A percentile compares a stretch with the other conserved stretches of the same genome.
phyloP scores from a whole-genome alignment of 1,140 invertebrate genomes.

The Brachionus paranguensis region DNA sequence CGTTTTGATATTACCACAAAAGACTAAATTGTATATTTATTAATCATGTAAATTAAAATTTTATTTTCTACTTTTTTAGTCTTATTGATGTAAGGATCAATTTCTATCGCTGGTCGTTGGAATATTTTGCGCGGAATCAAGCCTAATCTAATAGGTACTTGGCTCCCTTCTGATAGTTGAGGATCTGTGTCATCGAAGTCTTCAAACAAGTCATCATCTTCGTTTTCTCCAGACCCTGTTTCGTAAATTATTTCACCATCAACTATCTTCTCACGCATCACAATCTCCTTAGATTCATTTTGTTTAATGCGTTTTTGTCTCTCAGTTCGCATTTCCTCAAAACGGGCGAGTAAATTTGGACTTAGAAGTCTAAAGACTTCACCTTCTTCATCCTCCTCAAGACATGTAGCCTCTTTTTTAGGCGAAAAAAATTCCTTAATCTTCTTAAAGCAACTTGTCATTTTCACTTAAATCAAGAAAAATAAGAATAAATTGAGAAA shows the following conservation, averaged over 20 bases:
- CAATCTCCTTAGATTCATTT: slow-evolving; percentile 3
- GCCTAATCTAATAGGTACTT: slow-evolving; percentile 12
- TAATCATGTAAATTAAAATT: background rate
- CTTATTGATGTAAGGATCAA: slow-evolving; percentile 32
- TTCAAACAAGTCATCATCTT: slow-evolving; percentile 12
- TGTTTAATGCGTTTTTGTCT: slow-evolving; percentile 14
- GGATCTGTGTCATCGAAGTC: background rate
- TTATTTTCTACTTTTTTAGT: background rate
- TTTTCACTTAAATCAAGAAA: background rate
- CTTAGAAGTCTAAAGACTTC: slow-evolving; percentile 23
- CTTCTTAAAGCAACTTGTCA: background rate
- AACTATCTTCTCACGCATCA: slow-evolving; percentile 18
- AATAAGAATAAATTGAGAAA: background rate
- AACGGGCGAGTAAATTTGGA: background rate
- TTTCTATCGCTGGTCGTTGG: slow-evolving; percentile 24
- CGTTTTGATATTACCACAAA: slow-evolving; percentile 35
- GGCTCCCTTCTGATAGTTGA: slow-evolving; percentile 11
- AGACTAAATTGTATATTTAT: background rate
- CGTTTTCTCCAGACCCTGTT: background rate
- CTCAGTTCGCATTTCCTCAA: slow-evolving; percentile 15
- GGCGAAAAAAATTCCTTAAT: background rate
- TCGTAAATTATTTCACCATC: slow-evolving; percentile 25
- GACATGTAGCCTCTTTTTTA: background rate
- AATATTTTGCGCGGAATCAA: slow-evolving; percentile 22
- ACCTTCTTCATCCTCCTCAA: slow-evolving; percentile 31